These are phyloP conservation scores for Stratiomys singularior DNA, from an alignment of 2,888 invertebrate genomes.

Conservation along the genomic window DNA sequence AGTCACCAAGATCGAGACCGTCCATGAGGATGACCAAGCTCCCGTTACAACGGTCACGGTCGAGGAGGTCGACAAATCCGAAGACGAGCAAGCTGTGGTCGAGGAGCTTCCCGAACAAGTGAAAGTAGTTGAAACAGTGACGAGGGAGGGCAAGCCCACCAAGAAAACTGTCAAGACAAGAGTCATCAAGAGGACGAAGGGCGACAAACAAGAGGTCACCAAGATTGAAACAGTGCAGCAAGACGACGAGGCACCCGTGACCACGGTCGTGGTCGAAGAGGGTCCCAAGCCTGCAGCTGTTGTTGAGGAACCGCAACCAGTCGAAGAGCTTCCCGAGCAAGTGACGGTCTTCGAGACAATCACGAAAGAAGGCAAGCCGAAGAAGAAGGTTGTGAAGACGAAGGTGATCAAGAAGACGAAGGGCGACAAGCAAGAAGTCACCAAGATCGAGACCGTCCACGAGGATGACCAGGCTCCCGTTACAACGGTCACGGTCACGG, in stretches of 20 bases:
- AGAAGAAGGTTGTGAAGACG: conserved; percentile 59
- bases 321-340: conserved; percentile 59
- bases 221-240: conserved; percentile 63
- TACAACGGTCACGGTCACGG: too few relatives aligned
- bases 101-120: conserved; percentile 45
- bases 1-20: conserved; percentile 66
- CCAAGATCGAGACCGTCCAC: conserved; percentile 63
- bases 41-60: conserved; percentile 61
- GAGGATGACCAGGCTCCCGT: too few relatives aligned
- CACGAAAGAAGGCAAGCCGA: conserved; percentile 59
- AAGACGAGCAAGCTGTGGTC: conserved; percentile 54
- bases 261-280: conserved; percentile 56
- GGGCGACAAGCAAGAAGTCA: conserved; percentile 61
- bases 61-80: conserved; percentile 58
- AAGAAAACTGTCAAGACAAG: conserved; percentile 55
- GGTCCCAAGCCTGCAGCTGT: background rate
- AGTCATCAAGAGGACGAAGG: conserved; percentile 61
- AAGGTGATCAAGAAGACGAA: conserved; percentile 55
- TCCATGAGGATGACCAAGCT: conserved; percentile 64
- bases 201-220: conserved; percentile 62
- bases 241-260: conserved; percentile 62
- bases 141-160: conserved; percentile 54
- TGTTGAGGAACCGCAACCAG: background rate
- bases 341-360: conserved; percentile 58
- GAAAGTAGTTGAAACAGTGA: conserved; percentile 57